Evolutionary conservation across 92 coral and sea anemone genomes (phyloP).

Genomic region (Phenganax subtilis): DNA sequence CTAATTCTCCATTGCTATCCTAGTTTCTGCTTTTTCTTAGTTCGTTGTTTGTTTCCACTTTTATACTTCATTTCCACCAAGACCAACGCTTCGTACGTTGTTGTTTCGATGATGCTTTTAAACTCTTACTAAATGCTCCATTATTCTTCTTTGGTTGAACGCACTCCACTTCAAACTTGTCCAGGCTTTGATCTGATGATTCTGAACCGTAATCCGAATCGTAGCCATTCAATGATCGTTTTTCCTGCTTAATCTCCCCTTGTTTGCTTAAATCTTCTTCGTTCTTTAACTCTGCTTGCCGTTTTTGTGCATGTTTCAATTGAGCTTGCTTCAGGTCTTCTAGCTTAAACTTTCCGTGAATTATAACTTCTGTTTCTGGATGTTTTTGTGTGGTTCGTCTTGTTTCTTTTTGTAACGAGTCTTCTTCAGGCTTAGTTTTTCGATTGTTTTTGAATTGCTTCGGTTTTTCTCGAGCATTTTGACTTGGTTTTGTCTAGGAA

Average conservation of each 20-base stretch:
- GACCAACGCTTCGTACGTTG: too few species aligned
- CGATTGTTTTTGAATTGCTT: background rate
- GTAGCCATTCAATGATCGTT: constrained; percentile 23
- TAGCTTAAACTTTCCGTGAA: constrained; percentile 8
- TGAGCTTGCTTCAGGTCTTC: constrained; percentile 21
- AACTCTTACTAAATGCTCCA: too few species aligned
- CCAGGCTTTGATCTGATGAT: constrained; percentile 23
- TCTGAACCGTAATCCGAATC: constrained; percentile 36
- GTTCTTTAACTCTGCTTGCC: background rate
- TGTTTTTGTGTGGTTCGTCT: background rate
- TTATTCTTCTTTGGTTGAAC: background rate
- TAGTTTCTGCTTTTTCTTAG: background rate
- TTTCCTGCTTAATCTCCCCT: background rate
- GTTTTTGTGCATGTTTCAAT: background rate
- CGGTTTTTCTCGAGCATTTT: constrained; percentile 4
- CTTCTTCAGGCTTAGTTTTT: background rate
- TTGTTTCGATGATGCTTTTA: too few species aligned
- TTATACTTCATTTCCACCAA: too few species aligned
- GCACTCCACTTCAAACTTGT: constrained; percentile 21
- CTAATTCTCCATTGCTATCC: background rate
- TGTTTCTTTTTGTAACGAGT: background rate
- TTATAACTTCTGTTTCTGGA: background rate
- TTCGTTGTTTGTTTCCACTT: background rate
- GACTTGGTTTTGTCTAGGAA: background rate
- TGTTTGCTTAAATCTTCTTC: background rate